A percentile compares a stretch with the other conserved stretches of the same genome.
Conservation (phyloP, 2,113 vertebrate species). For the Brachyhypopomus occidentalis region DNA sequence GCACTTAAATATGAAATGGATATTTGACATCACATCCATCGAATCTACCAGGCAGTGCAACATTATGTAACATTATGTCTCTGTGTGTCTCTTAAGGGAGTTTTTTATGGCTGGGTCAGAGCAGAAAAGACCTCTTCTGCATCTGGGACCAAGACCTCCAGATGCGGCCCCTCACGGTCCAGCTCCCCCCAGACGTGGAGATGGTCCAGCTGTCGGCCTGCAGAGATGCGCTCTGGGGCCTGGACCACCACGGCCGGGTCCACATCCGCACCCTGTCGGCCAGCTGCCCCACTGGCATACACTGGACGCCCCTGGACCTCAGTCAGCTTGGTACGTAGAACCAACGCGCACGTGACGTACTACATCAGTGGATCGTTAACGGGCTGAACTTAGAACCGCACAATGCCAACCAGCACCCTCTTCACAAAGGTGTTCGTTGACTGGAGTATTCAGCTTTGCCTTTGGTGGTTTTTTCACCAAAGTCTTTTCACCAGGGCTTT, state of each 20-base stretch:
- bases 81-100: slow-evolving; percentile 75
- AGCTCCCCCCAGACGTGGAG: slow-evolving; percentile 84
- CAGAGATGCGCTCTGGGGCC: slow-evolving; percentile 89
- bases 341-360: neutral
- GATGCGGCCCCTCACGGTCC: slow-evolving; percentile 86
- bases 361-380: slow-evolving; percentile 24
- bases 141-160: slow-evolving; percentile 85
- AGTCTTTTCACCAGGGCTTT: neutral
- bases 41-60: neutral
- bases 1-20: no score
- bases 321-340: slow-evolving; percentile 87
- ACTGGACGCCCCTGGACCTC: slow-evolving; percentile 92
- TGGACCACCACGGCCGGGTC: slow-evolving; percentile 84
- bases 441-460: neutral
- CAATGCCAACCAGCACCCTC: neutral
- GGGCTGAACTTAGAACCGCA: slow-evolving; percentile 34
- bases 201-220: slow-evolving; percentile 87
- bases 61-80: neutral
- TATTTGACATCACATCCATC: neutral
- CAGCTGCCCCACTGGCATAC: slow-evolving; percentile 87
- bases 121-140: slow-evolving; percentile 92
- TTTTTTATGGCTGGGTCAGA: slow-evolving; percentile 93
- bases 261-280: slow-evolving; percentile 87
- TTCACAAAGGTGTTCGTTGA: neutral
- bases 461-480: neutral